Percentiles rank a stretch among this genome's conserved stretches.
phyloP scores from a whole-genome alignment of 35 echinoderm and acorn worm genomes.

The Acanthaster planci region DNA sequence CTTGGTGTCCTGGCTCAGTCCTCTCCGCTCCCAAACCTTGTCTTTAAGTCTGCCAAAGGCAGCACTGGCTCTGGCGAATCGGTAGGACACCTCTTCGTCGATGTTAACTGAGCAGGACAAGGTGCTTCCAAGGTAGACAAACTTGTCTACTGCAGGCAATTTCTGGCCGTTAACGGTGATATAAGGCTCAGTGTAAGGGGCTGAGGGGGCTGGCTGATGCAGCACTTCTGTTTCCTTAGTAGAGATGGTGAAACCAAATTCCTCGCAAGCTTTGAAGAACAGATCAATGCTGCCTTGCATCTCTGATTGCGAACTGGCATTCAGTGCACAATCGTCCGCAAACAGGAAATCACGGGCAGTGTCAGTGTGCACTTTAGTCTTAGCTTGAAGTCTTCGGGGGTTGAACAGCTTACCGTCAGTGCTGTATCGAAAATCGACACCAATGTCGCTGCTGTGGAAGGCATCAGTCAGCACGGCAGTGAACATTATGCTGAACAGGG shows the following conservation, averaged over 20 bases:
- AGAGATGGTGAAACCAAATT: constrained; percentile 2
- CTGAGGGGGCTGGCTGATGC: background rate
- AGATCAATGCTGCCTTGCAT: background rate
- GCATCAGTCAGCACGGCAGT: constrained; percentile 7
- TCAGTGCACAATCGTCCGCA: background rate
- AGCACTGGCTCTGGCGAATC: background rate
- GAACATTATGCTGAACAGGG: constrained; percentile 6
- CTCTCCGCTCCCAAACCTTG: background rate
- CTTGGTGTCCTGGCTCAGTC: background rate
- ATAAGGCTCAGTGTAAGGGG: too few relatives aligned
- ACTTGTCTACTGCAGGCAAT: background rate
- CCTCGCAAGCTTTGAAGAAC: background rate
- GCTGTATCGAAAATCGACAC: background rate
- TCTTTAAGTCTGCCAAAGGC: background rate
- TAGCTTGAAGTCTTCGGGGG: too few relatives aligned
- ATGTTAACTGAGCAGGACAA: background rate
- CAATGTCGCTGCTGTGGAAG: background rate
- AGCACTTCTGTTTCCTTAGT: background rate
- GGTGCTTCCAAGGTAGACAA: background rate
- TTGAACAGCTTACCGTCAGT: background rate
- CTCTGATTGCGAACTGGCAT: background rate
- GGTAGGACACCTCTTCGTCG: background rate
- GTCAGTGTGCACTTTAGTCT: background rate
- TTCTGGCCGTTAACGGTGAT: background rate
- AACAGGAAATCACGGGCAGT: background rate